Base-by-base conservation (phyloP, 2,888 invertebrate genomes). In the Meghimatium bilineatum region DNA sequence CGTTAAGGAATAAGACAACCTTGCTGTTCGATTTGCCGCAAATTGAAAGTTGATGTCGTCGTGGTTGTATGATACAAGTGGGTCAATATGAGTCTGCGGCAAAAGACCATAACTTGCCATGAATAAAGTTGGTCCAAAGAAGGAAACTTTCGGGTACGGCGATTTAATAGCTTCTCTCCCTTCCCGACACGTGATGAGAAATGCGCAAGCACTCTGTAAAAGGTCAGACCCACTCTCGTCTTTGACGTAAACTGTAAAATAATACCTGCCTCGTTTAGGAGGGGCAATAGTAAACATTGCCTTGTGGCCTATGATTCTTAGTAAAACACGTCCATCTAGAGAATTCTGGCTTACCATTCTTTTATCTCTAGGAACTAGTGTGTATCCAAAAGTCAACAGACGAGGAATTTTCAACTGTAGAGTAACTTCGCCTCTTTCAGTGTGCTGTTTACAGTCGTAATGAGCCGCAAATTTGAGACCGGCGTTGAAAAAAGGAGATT, bases 401-500 rank as follows among this genome's bases (percentile, higher is more conserved):
- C 89, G 90, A 0, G 91, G 91, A 67, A 92, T 90, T 78, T 89
- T 89, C 32, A 93, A 80, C 77, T 91, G 89, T 17, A 93, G 75
- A 32, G 92, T 91, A 23, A 90, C 90, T 14, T 89, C 86, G 8
- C 93, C 93, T 52, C 90, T 89, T 49, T 89, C 86, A n/a, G 91
- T 90, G 82, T 90, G 88, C 82, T 93, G 89, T 34, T 91, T 90
- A 77, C 92, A 92, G 78, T 91, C 91, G 82, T 91, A 91, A 69
- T 90, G 90, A 29, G 88, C 87, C 2, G 90, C 88, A 81, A 93
- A 92, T 52, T 89, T 87, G 14, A 93, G 88, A 3, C 90, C 89
- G 75, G 90, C 89, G 85, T 93, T 93, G 89, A 94, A 94, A 89
- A 94, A 94, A 69, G 94, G 93, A 5, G 94, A 94, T 82, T 94